Base-by-base conservation (phyloP, 2,888 invertebrate species). In the Cheilosia variabilis region DNA sequence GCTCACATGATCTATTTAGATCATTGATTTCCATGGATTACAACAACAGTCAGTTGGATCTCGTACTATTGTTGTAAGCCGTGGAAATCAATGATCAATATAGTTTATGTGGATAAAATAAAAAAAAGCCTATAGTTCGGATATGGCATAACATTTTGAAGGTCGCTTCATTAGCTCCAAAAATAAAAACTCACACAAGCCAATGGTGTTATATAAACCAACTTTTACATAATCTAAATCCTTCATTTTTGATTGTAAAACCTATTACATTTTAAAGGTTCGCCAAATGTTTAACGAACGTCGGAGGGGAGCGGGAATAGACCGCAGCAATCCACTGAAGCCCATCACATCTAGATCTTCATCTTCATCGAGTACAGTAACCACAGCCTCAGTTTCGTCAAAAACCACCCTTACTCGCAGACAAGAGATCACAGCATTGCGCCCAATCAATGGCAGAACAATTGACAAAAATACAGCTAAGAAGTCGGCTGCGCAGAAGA, bases 261-360 rank as follows among this genome's bases (percentile, higher is more conserved):
- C 1, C 9, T 37, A 3, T 41, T 31, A 43, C 22, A 17, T n/a
- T 13, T 17, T 17, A 45, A 5, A 95, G 95, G 96, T 97, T 34
- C 95, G 97, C 15, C 97, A 97, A 93, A 96, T 97, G 96, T 97
- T 97, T 90, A 96, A 97, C 90, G 97, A 97, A 90, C 94, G 96
- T 31, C 94, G 96, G 47, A 96, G 96, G 88, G 94, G 94, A 76
- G 95, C 94, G 3, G 96, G 96, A 43, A 95, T 96, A 87, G 97
- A 97, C 92, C 95, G 96, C 89, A 96, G 96, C 90, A 96, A 96
- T 91, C 97, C 96, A 0, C 93, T 97, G 1, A 96, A 96, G 89
- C 97, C 97, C 0, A 93, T 97, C 72, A 87, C 89, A 90, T 89
- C 77, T 58, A 75, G 76, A 72, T 78, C 75, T 2, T 75, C 72